A percentile compares a stretch with the other conserved stretches of the same genome.
Evolutionary conservation across 2,888 invertebrate genomes (phyloP).

Genomic region (Piscicola geometra): DNA sequence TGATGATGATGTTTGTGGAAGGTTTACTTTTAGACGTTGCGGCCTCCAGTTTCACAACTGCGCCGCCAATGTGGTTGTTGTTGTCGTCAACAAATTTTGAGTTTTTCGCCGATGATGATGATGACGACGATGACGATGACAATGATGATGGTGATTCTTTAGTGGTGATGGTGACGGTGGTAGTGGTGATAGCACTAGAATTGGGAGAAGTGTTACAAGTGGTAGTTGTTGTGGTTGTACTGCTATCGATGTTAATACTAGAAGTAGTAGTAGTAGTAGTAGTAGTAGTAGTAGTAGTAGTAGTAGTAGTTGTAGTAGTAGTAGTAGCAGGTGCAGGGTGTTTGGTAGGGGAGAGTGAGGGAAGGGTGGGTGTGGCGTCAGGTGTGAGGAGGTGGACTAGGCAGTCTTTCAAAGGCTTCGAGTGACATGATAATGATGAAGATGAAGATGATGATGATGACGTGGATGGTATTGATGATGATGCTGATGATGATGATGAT

Average conservation of each 20-base stretch:
- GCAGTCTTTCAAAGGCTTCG: not conserved
- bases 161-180: not conserved
- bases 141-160: not conserved
- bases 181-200: not conserved
- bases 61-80: not conserved
- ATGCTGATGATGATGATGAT: not conserved
- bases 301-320: not conserved
- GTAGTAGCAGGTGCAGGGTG: not conserved
- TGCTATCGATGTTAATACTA: not conserved
- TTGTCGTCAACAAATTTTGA: conserved; percentile 10
- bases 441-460: conserved; percentile 6
- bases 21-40: not conserved
- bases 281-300: not conserved
- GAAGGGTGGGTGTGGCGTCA: not conserved
- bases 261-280: not conserved
- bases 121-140: not conserved
- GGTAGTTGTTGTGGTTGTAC: not conserved
- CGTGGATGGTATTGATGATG: conserved; percentile 1
- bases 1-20: not conserved
- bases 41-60: not conserved
- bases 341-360: not conserved
- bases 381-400: not conserved
- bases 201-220: not conserved
- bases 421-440: not conserved
- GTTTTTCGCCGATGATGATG: not conserved